Conservation (phyloP, 1,140 invertebrate genomes). For the Cydia strobilella region DNA sequence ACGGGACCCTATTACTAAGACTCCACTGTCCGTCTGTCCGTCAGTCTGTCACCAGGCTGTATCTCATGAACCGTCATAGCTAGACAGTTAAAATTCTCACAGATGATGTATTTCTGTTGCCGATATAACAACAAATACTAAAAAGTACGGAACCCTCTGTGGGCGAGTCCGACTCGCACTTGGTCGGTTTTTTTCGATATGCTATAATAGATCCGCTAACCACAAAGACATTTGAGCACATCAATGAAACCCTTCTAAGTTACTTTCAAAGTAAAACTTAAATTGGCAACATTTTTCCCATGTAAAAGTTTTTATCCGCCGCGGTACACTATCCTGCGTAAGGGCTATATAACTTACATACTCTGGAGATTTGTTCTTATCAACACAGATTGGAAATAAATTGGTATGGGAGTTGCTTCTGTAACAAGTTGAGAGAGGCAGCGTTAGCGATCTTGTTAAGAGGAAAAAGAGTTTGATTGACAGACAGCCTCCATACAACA, state of each 20-base stretch:
- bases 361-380: constrained; percentile 48
- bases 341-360: constrained; percentile 35
- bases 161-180: too few species aligned
- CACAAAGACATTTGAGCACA: neutral
- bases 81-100: too few species aligned
- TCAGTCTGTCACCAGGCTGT: too few species aligned
- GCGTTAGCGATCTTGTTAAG: constrained; percentile 15
- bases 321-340: neutral
- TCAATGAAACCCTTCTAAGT: neutral
- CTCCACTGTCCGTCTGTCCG: too few species aligned
- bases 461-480: neutral
- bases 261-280: neutral
- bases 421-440: constrained; percentile 13
- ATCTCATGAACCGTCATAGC: too few species aligned
- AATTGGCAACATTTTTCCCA: neutral
- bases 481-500: too few species aligned
- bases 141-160: too few species aligned
- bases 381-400: constrained; percentile 49
- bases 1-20: too few species aligned
- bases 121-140: too few species aligned
- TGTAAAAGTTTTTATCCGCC: neutral
- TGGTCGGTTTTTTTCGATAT: too few species aligned
- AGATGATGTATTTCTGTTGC: too few species aligned
- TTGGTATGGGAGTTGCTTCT: constrained; percentile 39
- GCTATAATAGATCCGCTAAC: neutral